These are phyloP conservation scores for Agrenia bidenticulata DNA, from an alignment of 2,888 invertebrate genomes.

Conservation along the genomic window DNA sequence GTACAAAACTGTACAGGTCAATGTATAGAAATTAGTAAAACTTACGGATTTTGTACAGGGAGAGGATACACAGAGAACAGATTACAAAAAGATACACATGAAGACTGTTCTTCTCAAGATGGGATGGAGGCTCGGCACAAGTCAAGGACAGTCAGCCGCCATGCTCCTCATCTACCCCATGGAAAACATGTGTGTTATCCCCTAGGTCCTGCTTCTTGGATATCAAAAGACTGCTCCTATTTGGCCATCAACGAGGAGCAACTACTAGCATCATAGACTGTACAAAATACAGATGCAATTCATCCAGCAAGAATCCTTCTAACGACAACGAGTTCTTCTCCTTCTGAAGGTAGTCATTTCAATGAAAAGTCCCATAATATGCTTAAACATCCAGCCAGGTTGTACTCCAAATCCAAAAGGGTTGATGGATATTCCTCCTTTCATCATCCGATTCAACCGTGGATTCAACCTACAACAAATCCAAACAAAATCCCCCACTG, in stretches of 20 bases:
- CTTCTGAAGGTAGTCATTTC: conserved; percentile 3
- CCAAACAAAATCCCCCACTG: neutral
- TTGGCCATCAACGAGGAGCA: too few relatives aligned
- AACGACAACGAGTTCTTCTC: neutral
- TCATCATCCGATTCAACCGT: neutral
- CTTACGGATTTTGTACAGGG: conserved; percentile 9
- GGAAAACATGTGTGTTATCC: conserved; percentile 10
- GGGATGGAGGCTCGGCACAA: conserved; percentile 43
- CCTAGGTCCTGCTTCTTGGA: neutral
- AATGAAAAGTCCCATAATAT: neutral
- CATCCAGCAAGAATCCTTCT: neutral
- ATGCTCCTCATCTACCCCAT: conserved; percentile 33
- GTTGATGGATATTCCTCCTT: neutral
- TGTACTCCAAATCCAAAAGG: conserved; percentile 6
- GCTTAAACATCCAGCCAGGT: conserved; percentile 1
- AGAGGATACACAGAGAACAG: conserved; percentile 10
- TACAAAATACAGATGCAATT: neutral
- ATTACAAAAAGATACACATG: conserved; percentile 5
- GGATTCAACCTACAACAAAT: neutral
- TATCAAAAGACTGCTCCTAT: neutral
- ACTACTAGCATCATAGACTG: too few relatives aligned
- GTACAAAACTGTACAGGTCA: conserved; percentile 12
- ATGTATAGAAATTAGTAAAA: conserved; percentile 9
- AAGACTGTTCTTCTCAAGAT: conserved; percentile 29
- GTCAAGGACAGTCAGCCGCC: conserved; percentile 51